Base-by-base conservation (phyloP, 35 echinoderm and acorn worm genomes). In the Chiridota heheva region DNA sequence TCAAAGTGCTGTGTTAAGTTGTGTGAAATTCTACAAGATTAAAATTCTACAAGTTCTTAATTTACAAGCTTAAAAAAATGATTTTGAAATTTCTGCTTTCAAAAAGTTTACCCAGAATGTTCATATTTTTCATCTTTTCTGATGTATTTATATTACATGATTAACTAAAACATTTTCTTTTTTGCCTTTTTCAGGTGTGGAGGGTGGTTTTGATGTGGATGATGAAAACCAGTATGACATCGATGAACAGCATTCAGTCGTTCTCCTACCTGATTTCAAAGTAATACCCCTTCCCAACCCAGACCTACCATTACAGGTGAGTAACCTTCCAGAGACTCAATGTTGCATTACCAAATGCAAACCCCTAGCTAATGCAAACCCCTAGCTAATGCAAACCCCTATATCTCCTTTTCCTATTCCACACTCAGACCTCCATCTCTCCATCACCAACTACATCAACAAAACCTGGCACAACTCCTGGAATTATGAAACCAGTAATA, bases 121-220 rank as follows among this genome's bases (percentile, higher is more conserved):
- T 51, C 4, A 20, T 5, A 60, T 30, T 60, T n/a, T 60, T 26
- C 32, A 5, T 18, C 4, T 5, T 26, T 30, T 30, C 22, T 26
- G 4, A 26, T 60, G 18, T 60, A 30, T 26, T n/a, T n/a, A n/a
- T n/a, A n/a, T n/a, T n/a, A n/a, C n/a, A n/a, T n/a, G n/a, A n/a
- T n/a, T n/a, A 10, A 44, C 10, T 72, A 29, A n/a, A 17, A 8
- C 8, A 39, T 42, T 47, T 29, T 69, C 35, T n/a, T 36, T 81
- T 46, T 46, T 38, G 39, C 30, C 33, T 42, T 55, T 47, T 26
- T 48, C 61, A 96, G 95, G 95, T 84, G 89, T 98, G 1, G 84
- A 91, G 44, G 95, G 95, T 8, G 95, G 95, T 1, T 98, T 98
- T 66, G 84, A 91, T 85, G 89, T 91, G 16, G 95, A 98, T 43